phyloP scores from a whole-genome alignment of 2,113 vertebrate species.

The Equus quagga region DNA sequence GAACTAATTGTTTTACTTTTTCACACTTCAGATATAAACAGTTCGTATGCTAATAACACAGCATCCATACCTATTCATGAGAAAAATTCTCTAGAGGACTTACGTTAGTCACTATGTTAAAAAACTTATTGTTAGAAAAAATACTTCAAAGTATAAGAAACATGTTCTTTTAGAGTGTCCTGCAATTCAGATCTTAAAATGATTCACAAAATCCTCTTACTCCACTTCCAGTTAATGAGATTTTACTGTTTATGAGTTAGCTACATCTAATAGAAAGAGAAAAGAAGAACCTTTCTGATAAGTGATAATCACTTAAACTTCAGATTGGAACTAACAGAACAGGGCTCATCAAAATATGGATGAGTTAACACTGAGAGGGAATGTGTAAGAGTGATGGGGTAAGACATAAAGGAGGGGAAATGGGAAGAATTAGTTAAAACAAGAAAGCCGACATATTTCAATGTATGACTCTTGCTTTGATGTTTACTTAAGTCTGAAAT shows the following conservation, averaged over 20 bases:
- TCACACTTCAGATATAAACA: conserved; percentile 4
- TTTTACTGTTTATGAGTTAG: not conserved
- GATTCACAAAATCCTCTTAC: not conserved
- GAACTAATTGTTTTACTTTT: conserved; percentile 36
- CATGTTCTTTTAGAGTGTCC: not conserved
- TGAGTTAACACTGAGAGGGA: not conserved
- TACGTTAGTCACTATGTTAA: not conserved
- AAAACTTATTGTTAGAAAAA: not conserved
- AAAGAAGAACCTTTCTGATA: not conserved
- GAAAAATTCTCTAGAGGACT: not conserved
- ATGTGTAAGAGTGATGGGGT: not conserved
- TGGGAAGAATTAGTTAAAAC: not conserved
- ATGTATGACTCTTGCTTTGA: not conserved
- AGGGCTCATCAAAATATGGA: not conserved
- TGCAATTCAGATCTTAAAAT: conserved; percentile 35
- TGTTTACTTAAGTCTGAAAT: conserved; percentile 21
- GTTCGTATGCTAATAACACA: not conserved
- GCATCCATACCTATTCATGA: conserved; percentile 1
- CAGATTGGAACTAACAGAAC: not conserved
- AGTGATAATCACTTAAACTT: not conserved
- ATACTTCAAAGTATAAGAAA: not conserved
- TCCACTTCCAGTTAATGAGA: not conserved
- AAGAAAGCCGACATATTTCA: not conserved
- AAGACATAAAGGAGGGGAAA: not conserved
- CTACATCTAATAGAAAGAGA: not conserved